phyloP scores from a whole-genome alignment of 2,113 vertebrate species.

The Lophochroa leadbeateri region DNA sequence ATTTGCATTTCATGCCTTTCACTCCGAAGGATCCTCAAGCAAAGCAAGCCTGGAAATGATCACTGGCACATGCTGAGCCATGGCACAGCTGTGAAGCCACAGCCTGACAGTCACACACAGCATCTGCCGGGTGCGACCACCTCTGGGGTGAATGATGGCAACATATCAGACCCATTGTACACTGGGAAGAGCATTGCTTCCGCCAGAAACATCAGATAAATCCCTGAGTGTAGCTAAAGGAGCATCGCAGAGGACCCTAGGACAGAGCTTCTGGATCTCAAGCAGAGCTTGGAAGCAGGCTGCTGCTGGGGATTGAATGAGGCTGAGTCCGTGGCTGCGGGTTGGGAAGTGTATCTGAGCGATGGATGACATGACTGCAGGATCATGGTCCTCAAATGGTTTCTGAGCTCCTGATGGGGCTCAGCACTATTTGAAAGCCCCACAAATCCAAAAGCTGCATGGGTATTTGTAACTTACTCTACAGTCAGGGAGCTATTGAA shows the following conservation, averaged over 20 bases:
- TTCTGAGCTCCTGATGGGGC: background rate
- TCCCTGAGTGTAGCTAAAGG: background rate
- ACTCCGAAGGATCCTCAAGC: background rate
- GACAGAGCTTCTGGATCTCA: background rate
- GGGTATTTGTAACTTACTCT: background rate
- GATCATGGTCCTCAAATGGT: background rate
- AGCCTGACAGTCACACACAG: background rate
- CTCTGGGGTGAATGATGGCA: background rate
- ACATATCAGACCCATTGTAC: rapidly evolving
- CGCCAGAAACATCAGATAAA: background rate
- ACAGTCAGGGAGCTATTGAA: background rate
- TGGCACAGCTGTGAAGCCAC: background rate
- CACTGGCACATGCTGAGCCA: rapidly evolving
- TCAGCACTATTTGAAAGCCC: background rate
- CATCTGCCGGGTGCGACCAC: background rate
- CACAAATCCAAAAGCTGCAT: background rate
- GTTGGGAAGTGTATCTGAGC: background rate
- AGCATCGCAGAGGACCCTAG: background rate
- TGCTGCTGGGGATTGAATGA: background rate
- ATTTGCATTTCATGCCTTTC: background rate
- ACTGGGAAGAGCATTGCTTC: rapidly evolving
- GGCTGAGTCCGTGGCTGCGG: background rate
- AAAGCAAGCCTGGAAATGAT: background rate
- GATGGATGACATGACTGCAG: background rate
- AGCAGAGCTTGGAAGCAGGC: background rate